These are phyloP conservation scores for Cryptotermes secundus DNA, from an alignment of 1,140 invertebrate genomes.

Conservation along the genomic window DNA sequence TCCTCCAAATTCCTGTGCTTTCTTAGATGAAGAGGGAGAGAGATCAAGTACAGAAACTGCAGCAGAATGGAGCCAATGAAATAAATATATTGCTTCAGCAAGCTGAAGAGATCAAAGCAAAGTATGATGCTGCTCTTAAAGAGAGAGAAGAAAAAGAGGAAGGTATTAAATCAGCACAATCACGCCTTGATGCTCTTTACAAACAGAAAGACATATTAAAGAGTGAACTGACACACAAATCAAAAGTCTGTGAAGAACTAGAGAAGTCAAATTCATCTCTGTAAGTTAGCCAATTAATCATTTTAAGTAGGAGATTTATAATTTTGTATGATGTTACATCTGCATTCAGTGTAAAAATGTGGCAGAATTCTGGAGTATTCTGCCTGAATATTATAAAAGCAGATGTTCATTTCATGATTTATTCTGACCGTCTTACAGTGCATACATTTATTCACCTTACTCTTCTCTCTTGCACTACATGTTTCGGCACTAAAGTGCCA, in stretches of 20 bases:
- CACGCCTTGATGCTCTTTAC: neutral
- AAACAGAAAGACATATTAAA: neutral
- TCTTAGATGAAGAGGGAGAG: neutral
- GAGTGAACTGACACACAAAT: neutral
- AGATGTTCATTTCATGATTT: no score
- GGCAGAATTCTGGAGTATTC: no score
- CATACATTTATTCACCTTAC: no score
- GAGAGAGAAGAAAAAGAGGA: neutral
- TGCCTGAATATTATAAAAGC: no score
- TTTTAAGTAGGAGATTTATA: neutral
- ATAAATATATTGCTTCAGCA: neutral
- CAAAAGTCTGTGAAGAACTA: neutral
- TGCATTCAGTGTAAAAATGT: no score
- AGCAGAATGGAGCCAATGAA: slow-evolving; percentile 1
- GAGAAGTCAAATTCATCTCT: neutral
- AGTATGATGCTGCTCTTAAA: neutral
- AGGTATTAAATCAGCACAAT: neutral
- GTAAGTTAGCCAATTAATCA: neutral
- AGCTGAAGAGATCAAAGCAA: neutral
- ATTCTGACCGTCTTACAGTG: no score
- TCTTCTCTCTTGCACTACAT: no score
- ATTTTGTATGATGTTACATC: no score
- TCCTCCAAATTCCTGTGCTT: neutral
- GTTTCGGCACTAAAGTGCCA: no score
- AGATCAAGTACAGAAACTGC: neutral